Conservation (phyloP, 1,140 invertebrate species). For the Drosophila bocqueti region DNA sequence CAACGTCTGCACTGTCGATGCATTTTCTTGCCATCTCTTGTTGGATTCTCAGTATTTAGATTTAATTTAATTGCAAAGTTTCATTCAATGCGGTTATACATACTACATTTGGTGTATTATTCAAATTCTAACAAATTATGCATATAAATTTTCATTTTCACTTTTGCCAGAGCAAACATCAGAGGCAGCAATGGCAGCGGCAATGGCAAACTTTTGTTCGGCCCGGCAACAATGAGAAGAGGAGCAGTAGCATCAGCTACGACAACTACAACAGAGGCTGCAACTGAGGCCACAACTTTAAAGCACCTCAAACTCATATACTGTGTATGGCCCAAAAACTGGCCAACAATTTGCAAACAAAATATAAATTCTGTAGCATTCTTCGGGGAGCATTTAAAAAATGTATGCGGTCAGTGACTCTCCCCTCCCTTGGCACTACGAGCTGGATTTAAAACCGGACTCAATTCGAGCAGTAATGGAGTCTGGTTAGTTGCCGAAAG, state of each 20-base stretch:
- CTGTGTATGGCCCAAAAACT: conserved; percentile 22
- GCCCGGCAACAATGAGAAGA: conserved; percentile 21
- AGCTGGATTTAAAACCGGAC: conserved; percentile 14
- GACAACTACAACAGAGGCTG: background rate
- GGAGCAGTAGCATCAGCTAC: background rate
- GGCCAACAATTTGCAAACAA: conserved; percentile 58
- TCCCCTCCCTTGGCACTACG: background rate
- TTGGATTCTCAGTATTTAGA: background rate
- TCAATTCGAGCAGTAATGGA: conserved; percentile 33
- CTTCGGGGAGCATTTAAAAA: conserved; percentile 62
- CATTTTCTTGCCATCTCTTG: background rate
- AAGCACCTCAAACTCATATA: conserved; percentile 20
- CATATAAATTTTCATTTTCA: conserved; percentile 55
- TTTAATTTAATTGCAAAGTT: conserved; percentile 50
- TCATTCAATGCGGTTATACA: conserved; percentile 30
- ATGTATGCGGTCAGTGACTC: conserved; percentile 56
- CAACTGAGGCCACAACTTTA: conserved; percentile 29
- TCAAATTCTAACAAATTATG: conserved; percentile 49
- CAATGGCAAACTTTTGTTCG: conserved; percentile 36
- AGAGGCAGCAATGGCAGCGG: background rate
- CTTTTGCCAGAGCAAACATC: conserved; percentile 40
- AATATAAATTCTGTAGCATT: conserved; percentile 55
- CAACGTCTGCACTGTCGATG: background rate
- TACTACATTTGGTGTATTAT: conserved; percentile 41
- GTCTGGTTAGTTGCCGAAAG: conserved; percentile 37